Evolutionary conservation across 2,797 vertebrate genomes (phyloP).

Genomic region (Meriones psammophilus): DNA sequence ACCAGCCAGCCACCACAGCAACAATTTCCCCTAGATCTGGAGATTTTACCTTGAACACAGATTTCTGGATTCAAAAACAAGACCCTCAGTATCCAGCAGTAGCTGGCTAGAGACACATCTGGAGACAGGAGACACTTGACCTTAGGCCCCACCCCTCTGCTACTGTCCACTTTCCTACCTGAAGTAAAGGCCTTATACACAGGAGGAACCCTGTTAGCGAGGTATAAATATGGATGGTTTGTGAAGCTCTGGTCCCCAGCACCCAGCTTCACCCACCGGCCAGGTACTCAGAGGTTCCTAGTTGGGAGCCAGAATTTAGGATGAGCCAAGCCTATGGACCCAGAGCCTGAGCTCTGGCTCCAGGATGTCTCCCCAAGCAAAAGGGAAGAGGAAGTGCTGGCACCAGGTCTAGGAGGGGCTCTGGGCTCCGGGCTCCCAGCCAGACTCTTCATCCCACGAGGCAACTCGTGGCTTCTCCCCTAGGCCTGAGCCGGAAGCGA

Average conservation of each 20-base stretch:
- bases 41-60: background rate
- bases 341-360: slow-evolving; percentile 32
- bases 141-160: fast-evolving
- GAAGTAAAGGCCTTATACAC: background rate
- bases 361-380: slow-evolving; percentile 40
- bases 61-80: background rate
- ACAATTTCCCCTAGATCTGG: background rate
- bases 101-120: background rate
- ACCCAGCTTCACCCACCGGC: background rate
- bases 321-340: background rate
- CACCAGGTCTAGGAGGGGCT: slow-evolving; percentile 56
- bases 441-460: slow-evolving; percentile 55
- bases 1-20: background rate
- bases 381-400: slow-evolving; percentile 66
- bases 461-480: slow-evolving; percentile 45
- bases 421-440: slow-evolving; percentile 66
- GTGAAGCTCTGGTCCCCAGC: background rate
- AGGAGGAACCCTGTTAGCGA: background rate
- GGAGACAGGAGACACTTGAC: background rate
- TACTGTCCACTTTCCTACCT: fast-evolving
- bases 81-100: background rate
- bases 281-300: background rate
- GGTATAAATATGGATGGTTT: background rate
- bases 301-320: fast-evolving
- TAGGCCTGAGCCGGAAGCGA: slow-evolving; percentile 61